A percentile compares a stretch with the other conserved stretches of the same genome.
Evolutionary conservation across 2,113 vertebrate genomes (phyloP).

Genomic region (Campylomormyrus numenius): DNA sequence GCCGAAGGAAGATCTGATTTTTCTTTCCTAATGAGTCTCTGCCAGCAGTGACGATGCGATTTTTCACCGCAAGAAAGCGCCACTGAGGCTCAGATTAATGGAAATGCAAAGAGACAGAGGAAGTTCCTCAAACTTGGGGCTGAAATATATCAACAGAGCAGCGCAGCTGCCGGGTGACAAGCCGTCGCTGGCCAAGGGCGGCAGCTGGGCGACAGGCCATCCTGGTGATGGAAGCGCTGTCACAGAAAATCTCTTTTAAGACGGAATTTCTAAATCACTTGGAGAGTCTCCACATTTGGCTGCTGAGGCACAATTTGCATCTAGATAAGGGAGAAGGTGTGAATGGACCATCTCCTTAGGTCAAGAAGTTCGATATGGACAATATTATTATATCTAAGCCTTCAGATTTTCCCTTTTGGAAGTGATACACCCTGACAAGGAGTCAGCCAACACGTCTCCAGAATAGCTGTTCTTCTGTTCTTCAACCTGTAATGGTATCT

Average conservation of each 20-base stretch:
- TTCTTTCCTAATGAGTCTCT: background rate
- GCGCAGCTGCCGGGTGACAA: background rate
- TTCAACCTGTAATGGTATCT: background rate
- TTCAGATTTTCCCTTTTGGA: background rate
- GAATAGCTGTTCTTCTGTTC: background rate
- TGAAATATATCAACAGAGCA: background rate
- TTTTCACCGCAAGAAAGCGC: background rate
- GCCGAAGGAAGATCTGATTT: background rate
- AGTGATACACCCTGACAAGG: background rate
- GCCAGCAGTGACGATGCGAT: background rate
- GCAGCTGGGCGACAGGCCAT: background rate
- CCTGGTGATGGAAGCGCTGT: background rate
- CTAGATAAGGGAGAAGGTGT: background rate
- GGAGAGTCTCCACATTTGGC: background rate
- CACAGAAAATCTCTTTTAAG: constrained; percentile 1
- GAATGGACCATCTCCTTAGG: background rate
- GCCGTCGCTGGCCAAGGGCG: background rate
- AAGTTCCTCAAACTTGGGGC: background rate
- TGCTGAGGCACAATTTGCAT: background rate
- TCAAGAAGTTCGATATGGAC: background rate
- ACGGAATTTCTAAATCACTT: background rate
- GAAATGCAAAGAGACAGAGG: background rate
- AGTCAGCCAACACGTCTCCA: background rate
- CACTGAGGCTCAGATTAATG: background rate
- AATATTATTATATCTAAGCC: background rate